phyloP scores from a whole-genome alignment of 2,797 vertebrate species.

The Ptychobarbus kaznakovi region DNA sequence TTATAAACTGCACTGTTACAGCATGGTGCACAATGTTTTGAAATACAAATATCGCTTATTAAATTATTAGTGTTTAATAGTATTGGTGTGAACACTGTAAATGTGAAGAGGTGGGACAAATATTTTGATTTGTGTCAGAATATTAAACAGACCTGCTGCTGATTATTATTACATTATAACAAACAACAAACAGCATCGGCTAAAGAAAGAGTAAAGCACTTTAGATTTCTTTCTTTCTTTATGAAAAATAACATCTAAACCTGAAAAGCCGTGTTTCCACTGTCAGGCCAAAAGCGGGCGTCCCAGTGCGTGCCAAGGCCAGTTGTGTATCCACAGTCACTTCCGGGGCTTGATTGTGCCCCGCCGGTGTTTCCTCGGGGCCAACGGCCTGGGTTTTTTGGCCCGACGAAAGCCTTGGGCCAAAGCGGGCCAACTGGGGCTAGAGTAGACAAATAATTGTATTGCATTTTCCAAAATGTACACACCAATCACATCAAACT shows the following conservation, averaged over 20 bases:
- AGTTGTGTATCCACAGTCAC: too few relatives aligned
- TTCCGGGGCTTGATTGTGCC: too few relatives aligned
- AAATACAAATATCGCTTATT: not conserved
- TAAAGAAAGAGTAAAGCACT: not conserved
- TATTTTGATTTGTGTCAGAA: not conserved
- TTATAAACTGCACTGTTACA: not conserved
- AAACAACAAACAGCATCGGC: not conserved
- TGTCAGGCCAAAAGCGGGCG: too few relatives aligned
- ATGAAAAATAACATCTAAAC: not conserved
- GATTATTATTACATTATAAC: not conserved
- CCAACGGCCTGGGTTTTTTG: too few relatives aligned
- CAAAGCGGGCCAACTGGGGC: too few relatives aligned
- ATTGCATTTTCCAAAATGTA: too few relatives aligned
- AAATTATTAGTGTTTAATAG: not conserved
- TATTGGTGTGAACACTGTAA: not conserved
- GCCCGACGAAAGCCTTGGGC: too few relatives aligned
- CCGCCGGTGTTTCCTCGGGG: too few relatives aligned
- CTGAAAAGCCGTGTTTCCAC: not conserved
- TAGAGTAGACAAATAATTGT: too few relatives aligned
- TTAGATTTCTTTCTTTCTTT: not conserved
- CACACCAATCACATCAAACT: too few relatives aligned
- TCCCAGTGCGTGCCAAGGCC: too few relatives aligned
- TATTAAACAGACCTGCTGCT: not conserved
- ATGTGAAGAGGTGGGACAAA: not conserved
- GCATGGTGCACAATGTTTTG: not conserved